A percentile compares a stretch with the other conserved stretches of the same genome.
Conservation (phyloP, 1,140 invertebrate genomes). For the Leptinotarsa defecta region DNA sequence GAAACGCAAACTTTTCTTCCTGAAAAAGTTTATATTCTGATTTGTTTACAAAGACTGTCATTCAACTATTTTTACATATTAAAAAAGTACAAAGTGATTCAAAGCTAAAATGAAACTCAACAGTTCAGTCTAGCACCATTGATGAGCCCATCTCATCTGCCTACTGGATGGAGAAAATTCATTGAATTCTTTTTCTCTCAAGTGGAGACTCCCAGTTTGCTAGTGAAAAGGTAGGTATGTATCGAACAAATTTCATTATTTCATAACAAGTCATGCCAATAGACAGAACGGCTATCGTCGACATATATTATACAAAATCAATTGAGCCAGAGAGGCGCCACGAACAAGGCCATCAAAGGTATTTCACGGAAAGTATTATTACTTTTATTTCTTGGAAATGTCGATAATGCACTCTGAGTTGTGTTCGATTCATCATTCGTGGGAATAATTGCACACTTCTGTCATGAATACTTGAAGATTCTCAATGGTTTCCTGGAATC, state of each 20-base stretch:
- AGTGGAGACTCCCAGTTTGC: background rate
- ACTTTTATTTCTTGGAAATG: conserved; percentile 3
- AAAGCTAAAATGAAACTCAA: no score
- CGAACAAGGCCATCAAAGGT: background rate
- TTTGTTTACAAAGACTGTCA: no score
- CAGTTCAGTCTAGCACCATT: no score
- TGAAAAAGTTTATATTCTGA: no score
- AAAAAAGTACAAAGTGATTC: no score
- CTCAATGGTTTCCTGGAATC: background rate
- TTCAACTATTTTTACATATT: no score
- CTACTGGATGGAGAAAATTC: background rate
- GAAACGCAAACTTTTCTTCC: no score
- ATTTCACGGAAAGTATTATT: background rate
- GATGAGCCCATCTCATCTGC: no score
- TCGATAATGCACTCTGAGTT: background rate
- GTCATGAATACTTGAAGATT: background rate
- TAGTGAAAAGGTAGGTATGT: background rate
- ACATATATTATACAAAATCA: background rate
- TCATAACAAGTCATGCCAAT: background rate
- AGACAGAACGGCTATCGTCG: background rate
- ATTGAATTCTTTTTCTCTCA: background rate
- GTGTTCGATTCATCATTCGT: background rate
- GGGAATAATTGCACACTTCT: background rate
- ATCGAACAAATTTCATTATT: background rate
- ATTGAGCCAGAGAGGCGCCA: background rate